Evolutionary conservation across 2,888 invertebrate species (phyloP).

Genomic region (Rapana venosa): DNA sequence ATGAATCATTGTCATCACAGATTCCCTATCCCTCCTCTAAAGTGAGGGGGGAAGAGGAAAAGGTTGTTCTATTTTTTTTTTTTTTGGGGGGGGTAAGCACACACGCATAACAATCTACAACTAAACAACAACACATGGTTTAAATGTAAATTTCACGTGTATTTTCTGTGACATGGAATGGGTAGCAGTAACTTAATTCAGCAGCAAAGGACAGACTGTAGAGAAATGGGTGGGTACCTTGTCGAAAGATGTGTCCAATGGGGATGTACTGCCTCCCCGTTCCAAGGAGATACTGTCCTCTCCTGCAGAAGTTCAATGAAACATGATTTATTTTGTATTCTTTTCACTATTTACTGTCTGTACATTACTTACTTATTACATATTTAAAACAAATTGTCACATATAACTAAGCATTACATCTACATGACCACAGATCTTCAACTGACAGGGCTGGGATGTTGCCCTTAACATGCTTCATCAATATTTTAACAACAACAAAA

Average conservation of each 20-base stretch:
- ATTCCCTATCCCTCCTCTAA: not conserved
- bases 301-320: constrained; percentile 56
- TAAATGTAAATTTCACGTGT: not conserved
- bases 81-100: not conserved
- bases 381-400: no score
- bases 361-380: no score
- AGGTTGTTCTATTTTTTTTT: no score
- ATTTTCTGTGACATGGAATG: not conserved
- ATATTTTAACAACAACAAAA: no score
- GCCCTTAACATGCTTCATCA: no score
- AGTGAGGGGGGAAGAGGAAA: not conserved
- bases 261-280: constrained; percentile 69
- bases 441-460: no score
- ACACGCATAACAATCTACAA: not conserved
- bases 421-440: no score
- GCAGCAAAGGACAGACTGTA: not conserved
- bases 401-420: no score
- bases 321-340: not conserved
- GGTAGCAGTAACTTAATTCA: not conserved
- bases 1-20: not conserved
- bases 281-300: constrained; percentile 72
- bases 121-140: not conserved
- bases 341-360: no score
- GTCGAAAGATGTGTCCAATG: constrained; percentile 71
- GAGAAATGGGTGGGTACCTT: constrained; percentile 58